Evolutionary conservation across 1,140 invertebrate genomes (phyloP).

Genomic region (Wiebesia pumilae): DNA sequence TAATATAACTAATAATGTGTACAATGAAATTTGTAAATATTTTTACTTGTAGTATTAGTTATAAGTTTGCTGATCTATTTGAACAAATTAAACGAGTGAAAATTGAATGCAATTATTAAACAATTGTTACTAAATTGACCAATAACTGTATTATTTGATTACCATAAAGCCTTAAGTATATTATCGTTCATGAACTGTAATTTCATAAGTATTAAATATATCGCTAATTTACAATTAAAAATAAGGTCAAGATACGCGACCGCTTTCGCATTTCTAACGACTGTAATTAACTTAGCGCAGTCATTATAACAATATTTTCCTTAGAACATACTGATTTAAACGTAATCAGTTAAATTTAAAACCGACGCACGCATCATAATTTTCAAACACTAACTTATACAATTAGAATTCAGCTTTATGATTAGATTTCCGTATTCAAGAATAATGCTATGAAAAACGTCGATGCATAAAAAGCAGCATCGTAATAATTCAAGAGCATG

Average conservation of each 20-base stretch:
- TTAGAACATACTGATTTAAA: neutral
- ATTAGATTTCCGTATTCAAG: neutral
- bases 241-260: constrained; percentile 1
- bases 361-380: neutral
- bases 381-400: neutral
- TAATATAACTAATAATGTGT: neutral
- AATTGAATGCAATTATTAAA: neutral
- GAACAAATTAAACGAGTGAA: neutral
- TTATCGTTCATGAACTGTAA: neutral
- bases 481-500: too few relatives aligned
- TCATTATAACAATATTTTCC: neutral
- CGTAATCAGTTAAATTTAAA: neutral
- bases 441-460: neutral
- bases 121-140: neutral
- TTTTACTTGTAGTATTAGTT: neutral
- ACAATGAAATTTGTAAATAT: neutral
- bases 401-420: neutral
- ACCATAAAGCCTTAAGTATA: neutral
- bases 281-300: neutral
- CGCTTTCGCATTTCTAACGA: constrained; percentile 6
- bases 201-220: neutral
- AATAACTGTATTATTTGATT: neutral
- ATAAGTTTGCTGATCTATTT: neutral
- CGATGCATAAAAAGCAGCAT: neutral
- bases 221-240: neutral